Evolutionary conservation across 2,113 vertebrate species (phyloP), one percentile per base, ranked within the genome.

Genomic region (Sylvia atricapilla): DNA sequence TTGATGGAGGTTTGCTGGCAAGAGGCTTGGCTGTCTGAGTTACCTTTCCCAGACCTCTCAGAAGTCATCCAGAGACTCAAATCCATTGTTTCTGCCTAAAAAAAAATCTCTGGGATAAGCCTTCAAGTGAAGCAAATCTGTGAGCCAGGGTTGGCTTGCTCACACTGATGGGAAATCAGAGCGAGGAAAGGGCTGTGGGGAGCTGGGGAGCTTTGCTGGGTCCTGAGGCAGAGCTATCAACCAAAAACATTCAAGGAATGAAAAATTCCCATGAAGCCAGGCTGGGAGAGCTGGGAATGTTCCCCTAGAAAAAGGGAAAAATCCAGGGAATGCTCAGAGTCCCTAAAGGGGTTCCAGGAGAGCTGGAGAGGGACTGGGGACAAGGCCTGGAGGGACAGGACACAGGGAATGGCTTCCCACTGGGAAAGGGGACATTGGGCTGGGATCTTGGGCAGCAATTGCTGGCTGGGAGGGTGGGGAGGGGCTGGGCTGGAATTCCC

Each of bases 251-350:
- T 8, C 37, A 33, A 8, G 27, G 33, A 37, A 67, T 33, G 68
- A 28, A 37, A 66, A 59, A 41, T 44, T 58, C 50, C 50, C 18
- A 4, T 2, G 59, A 10, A 66, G 14, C 4, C 50, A 73, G 50
- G 43, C 75, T 73, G 76, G 50, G 14, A 58, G 35, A 35, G 35
- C 35, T 58, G 49, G 58, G 30, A 37, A n/a, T 55, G 66, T 6
- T 15, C 55, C 4, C 37, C 46, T 49, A 67, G 58, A 88, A 58
- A 58, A 63, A 30, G 31, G 10, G 66, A 46, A 46, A 1, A 1
- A 0, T 41, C 15, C 64, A 46, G 56, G 28, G 44, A 44, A 3
- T 5, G 0, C 64, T 87, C 0, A 0, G 4, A 59, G 78, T 1
- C 3, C 44, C 64, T 58, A 3, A 0, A 85, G 62, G 35, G 60